These are phyloP conservation scores for Seira ritae DNA, from an alignment of 2,888 invertebrate genomes.

Conservation along the genomic window DNA sequence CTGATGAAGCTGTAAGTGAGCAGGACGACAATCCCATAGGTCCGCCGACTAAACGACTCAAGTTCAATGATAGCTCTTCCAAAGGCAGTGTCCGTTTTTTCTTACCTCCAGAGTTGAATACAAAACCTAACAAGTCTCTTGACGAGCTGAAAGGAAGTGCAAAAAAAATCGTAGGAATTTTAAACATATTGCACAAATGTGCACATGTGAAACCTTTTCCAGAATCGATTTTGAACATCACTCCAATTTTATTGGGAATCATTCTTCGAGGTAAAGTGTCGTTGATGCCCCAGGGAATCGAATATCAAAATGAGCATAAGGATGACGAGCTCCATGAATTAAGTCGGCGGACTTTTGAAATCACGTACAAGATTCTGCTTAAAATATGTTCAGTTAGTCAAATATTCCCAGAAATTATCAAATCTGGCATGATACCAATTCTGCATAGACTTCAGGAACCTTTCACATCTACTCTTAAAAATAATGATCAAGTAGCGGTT, in stretches of 20 bases:
- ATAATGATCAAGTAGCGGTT: background rate
- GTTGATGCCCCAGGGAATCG: conserved; percentile 35
- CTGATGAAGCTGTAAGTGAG: background rate
- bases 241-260: conserved; percentile 44
- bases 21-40: background rate
- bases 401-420: conserved; percentile 52
- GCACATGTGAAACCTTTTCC: conserved; percentile 48
- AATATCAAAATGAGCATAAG: conserved; percentile 28
- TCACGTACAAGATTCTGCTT: conserved; percentile 61
- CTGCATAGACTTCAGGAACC: conserved; percentile 49
- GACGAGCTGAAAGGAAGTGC: conserved; percentile 47
- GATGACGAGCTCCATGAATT: conserved; percentile 56
- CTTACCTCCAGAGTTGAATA: no score
- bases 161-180: conserved; percentile 60
- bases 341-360: conserved; percentile 52
- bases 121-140: conserved; percentile 27
- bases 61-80: conserved; percentile 29
- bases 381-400: conserved; percentile 41
- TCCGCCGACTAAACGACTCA: conserved; percentile 26
- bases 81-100: no score
- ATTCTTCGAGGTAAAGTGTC: conserved; percentile 62
- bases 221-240: conserved; percentile 35
- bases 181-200: conserved; percentile 63
- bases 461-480: background rate
- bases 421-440: conserved; percentile 43